phyloP scores from a whole-genome alignment of 2,888 invertebrate species.

The Drosophila anceps region DNA sequence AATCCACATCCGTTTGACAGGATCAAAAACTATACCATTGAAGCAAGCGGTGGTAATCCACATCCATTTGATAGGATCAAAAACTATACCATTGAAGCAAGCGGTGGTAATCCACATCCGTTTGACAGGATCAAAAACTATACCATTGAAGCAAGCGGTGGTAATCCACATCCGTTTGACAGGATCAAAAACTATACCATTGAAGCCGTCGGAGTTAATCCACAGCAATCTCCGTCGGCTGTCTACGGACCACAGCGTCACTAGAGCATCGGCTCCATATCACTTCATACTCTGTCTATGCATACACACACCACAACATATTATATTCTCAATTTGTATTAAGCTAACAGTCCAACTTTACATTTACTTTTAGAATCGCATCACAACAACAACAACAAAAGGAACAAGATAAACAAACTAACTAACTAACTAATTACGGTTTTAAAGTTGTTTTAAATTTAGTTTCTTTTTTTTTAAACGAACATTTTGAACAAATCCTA shows the following conservation, averaged over 20 bases:
- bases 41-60: no score
- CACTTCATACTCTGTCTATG: background rate
- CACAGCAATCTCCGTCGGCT: constrained; percentile 19
- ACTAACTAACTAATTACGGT: constrained; percentile 11
- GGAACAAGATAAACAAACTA: background rate
- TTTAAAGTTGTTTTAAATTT: constrained; percentile 41
- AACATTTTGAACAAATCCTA: background rate
- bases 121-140: no score
- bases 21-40: constrained; percentile 22
- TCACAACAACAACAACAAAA: no score
- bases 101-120: background rate
- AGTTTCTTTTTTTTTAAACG: constrained; percentile 31
- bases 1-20: no score
- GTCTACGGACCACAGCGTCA: constrained; percentile 37
- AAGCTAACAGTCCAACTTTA: background rate
- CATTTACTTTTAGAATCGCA: constrained; percentile 24
- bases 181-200: constrained; percentile 14
- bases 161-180: no score
- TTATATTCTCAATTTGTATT: constrained; percentile 9
- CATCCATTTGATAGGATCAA: constrained; percentile 40
- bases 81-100: constrained; percentile 39
- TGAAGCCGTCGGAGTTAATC: constrained; percentile 18
- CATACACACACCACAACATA: background rate
- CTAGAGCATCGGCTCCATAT: constrained; percentile 20
- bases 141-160: no score